Percentiles rank a stretch among this genome's conserved stretches.
phyloP scores from a whole-genome alignment of 2,888 invertebrate species.

The Drosophila subsilvestris region DNA sequence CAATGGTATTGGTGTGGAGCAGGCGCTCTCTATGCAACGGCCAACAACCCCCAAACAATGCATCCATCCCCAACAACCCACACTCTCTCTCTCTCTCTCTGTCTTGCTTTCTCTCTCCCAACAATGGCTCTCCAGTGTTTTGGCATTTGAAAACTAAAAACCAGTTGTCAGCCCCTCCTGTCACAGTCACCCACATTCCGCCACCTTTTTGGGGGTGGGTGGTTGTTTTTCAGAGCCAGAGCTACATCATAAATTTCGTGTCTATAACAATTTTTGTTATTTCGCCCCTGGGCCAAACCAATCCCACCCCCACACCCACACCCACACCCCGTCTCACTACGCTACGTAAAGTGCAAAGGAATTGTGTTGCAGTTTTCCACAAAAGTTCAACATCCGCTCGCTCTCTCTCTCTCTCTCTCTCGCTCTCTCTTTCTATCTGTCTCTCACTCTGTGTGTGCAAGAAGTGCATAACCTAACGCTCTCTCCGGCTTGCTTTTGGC shows the following conservation, averaged over 20 bases:
- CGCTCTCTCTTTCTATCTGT: constrained; percentile 2
- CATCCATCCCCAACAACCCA: constrained; percentile 30
- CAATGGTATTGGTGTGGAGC: constrained; percentile 60
- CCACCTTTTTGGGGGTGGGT: constrained; percentile 55
- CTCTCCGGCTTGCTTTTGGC: constrained; percentile 11
- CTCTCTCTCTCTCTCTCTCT: constrained; percentile 24
- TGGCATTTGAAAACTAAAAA: constrained; percentile 73
- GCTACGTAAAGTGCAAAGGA: constrained; percentile 70
- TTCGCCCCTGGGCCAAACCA: constrained; percentile 14
- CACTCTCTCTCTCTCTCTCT: constrained; percentile 18
- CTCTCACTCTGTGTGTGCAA: constrained; percentile 14
- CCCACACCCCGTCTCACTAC: constrained; percentile 16
- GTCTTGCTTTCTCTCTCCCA: constrained; percentile 13
- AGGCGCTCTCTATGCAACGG: constrained; percentile 72
- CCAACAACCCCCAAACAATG: constrained; percentile 75
- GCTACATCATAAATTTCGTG: constrained; percentile 76
- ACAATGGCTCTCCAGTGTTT: constrained; percentile 41
- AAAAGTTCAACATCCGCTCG: constrained; percentile 44
- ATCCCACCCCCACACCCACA: neutral
- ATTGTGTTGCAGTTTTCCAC: constrained; percentile 74
- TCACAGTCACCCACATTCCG: constrained; percentile 15
- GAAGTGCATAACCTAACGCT: constrained; percentile 51
- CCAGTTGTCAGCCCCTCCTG: constrained; percentile 6
- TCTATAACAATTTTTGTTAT: constrained; percentile 76
- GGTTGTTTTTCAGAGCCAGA: constrained; percentile 66